These are phyloP conservation scores for Macroglossus sobrinus DNA, from an alignment of 2,113 vertebrate genomes.

Conservation along the genomic window DNA sequence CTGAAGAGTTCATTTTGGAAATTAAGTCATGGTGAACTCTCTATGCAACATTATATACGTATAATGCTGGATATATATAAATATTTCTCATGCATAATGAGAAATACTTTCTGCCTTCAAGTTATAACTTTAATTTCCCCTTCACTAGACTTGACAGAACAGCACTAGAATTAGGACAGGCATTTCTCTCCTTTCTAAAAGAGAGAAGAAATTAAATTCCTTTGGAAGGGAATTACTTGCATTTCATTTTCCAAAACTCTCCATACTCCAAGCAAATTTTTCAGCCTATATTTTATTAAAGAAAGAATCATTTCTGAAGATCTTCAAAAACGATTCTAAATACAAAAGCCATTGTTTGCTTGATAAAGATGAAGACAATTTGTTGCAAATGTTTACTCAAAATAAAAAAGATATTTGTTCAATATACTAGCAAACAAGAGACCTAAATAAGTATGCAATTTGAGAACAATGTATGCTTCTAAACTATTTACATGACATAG, in stretches of 20 bases:
- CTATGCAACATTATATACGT: background rate
- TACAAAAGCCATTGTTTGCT: background rate
- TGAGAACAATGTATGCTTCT: background rate
- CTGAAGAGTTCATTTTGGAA: background rate
- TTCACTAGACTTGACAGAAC: background rate
- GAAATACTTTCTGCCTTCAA: background rate
- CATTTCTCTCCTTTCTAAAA: background rate
- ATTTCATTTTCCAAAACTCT: background rate
- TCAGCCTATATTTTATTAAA: background rate
- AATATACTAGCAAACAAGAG: background rate
- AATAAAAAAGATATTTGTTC: background rate
- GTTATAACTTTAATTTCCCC: background rate
- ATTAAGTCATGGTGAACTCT: background rate
- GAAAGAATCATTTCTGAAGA: background rate
- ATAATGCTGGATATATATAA: no score
- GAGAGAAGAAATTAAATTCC: background rate
- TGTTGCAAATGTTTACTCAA: background rate
- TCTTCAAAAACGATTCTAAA: background rate
- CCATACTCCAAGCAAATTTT: background rate
- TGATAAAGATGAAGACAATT: constrained; percentile 11
- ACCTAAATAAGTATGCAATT: background rate
- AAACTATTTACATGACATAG: background rate
- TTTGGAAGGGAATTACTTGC: background rate
- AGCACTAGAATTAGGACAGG: background rate
- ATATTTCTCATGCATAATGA: no score